Conservation (phyloP, 2,888 invertebrate species). For the Tridacna gigas region DNA sequence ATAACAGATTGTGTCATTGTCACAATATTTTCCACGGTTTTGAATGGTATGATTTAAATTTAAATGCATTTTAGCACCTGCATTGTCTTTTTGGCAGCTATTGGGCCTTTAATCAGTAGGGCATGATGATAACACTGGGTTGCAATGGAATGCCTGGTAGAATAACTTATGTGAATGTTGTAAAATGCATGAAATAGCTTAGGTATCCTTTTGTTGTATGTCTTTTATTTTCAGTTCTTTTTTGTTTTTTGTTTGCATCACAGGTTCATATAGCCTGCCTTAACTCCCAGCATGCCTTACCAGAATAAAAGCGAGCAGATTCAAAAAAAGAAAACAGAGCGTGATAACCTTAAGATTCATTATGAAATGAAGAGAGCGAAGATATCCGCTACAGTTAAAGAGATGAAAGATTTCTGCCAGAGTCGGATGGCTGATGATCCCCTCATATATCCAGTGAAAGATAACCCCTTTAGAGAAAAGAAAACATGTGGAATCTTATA, state of each 20-base stretch:
- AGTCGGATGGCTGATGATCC: constrained; percentile 73
- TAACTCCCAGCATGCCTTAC: constrained; percentile 63
- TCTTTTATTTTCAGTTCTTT: constrained; percentile 20
- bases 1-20: no score
- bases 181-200: constrained; percentile 19
- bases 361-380: constrained; percentile 71
- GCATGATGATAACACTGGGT: no score
- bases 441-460: constrained; percentile 80
- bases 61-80: no score
- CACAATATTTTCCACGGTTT: no score
- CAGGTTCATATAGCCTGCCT: constrained; percentile 25
- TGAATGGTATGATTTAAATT: no score
- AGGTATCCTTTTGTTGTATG: constrained; percentile 11
- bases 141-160: no score
- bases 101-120: no score
- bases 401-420: constrained; percentile 77
- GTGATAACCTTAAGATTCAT: constrained; percentile 75
- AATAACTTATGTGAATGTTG: constrained; percentile 10
- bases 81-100: no score
- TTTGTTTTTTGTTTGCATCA: constrained; percentile 30
- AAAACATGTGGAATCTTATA: constrained; percentile 79
- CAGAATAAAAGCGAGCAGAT: constrained; percentile 74
- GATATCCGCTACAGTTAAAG: constrained; percentile 74
- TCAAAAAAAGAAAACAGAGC: constrained; percentile 75
- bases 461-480: constrained; percentile 83